Evolutionary conservation across 2,888 invertebrate genomes (phyloP).

Genomic region (Epinotia nisella): DNA sequence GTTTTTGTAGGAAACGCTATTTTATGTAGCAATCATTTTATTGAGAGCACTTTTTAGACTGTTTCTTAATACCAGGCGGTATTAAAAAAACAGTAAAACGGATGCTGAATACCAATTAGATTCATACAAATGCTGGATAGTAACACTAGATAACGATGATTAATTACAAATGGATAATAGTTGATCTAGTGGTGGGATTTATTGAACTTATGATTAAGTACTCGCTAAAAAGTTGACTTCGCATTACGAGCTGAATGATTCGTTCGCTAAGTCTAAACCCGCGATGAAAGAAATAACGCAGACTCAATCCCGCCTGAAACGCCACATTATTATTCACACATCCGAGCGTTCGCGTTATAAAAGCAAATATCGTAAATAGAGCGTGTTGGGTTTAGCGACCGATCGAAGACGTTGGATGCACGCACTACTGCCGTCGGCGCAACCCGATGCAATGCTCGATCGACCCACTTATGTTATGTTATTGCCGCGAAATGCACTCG

Average conservation of each 20-base stretch:
- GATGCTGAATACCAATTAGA: not conserved
- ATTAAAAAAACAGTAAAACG: too few species aligned
- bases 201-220: too few species aligned
- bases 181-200: too few species aligned
- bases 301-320: slow-evolving; percentile 15
- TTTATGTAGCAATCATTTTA: not conserved
- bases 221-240: too few species aligned
- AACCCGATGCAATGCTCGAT: slow-evolving; percentile 78
- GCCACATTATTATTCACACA: slow-evolving; percentile 41
- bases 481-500: slow-evolving; percentile 59
- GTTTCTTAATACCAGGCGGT: not conserved
- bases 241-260: too few species aligned
- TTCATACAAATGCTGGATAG: not conserved
- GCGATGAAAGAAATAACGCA: not conserved
- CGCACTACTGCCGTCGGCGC: slow-evolving; percentile 65
- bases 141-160: not conserved
- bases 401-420: slow-evolving; percentile 70
- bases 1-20: not conserved
- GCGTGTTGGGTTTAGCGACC: slow-evolving; percentile 74
- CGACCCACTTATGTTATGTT: slow-evolving; percentile 74
- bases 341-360: slow-evolving; percentile 47
- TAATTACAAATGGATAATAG: not conserved
- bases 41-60: not conserved
- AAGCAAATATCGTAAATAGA: slow-evolving; percentile 67
- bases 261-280: too few species aligned